Conservation (phyloP, 37 sponge, comb jelly and placozoan genomes). For the Theonella swinhoei region DNA sequence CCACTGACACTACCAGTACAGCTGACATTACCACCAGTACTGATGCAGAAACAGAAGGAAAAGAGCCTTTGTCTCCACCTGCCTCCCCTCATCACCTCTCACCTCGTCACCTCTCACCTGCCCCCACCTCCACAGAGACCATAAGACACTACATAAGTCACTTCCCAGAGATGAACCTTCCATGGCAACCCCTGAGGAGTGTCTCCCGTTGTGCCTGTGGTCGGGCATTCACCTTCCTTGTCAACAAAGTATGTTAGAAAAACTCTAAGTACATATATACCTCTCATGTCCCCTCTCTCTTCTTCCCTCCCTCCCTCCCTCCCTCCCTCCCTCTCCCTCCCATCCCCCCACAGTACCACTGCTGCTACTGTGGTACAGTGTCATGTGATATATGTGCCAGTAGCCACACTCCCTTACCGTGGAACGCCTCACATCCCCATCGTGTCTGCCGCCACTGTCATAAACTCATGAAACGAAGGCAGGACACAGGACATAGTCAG, state of each 20-base stretch:
- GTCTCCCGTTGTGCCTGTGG: conserved; percentile 51
- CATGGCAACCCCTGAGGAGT: conserved; percentile 47
- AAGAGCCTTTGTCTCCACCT: not conserved
- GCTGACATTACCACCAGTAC: not conserved
- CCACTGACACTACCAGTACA: not conserved
- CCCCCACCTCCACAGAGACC: conserved; percentile 11
- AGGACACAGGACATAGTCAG: too few relatives aligned
- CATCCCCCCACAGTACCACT: conserved; percentile 55
- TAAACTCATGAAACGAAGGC: conserved; percentile 34
- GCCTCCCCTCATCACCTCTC: not conserved
- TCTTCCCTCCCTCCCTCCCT: not conserved
- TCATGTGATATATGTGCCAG: conserved; percentile 53
- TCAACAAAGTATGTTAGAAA: conserved; percentile 36
- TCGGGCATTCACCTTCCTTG: conserved; percentile 33
- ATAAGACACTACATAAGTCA: conserved; percentile 24
- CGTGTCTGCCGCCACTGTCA: conserved; percentile 63
- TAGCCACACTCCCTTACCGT: conserved; percentile 52
- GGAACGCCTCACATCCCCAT: conserved; percentile 38
- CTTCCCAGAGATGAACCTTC: conserved; percentile 49
- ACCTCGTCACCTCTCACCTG: not conserved
- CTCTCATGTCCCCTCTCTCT: not conserved
- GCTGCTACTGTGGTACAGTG: conserved; percentile 66
- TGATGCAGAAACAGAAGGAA: not conserved
- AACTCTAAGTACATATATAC: not conserved
- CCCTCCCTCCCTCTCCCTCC: not conserved